These are phyloP conservation scores for Apodemus speciosus DNA, from an alignment of 2,113 vertebrate genomes.

Conservation along the genomic window DNA sequence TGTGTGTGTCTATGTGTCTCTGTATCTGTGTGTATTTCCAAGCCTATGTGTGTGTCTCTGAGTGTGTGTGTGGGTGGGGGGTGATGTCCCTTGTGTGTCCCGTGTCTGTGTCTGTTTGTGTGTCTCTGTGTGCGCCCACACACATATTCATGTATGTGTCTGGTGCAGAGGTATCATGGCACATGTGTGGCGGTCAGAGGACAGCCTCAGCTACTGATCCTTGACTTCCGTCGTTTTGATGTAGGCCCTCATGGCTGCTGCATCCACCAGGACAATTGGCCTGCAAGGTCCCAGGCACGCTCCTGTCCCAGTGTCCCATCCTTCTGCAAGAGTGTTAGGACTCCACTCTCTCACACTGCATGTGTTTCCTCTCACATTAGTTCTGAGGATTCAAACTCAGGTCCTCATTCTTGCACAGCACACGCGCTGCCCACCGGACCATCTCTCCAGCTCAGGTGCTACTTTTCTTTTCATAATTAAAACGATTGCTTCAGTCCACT, in stretches of 20 bases:
- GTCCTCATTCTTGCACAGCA: background rate
- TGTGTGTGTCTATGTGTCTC: background rate
- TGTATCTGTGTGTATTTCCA: background rate
- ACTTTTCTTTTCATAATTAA: constrained; percentile 1
- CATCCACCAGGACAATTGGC: background rate
- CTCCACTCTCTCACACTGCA: too few species aligned
- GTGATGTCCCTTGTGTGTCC: background rate
- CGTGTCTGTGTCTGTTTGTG: background rate
- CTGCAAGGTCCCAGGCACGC: background rate
- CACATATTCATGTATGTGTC: background rate
- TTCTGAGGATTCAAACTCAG: background rate
- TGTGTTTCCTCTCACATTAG: background rate
- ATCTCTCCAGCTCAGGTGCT: background rate
- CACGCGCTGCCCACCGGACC: background rate
- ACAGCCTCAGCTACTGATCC: background rate
- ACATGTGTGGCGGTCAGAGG: background rate
- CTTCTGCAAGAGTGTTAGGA: background rate
- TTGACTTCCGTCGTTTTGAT: background rate
- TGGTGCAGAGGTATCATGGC: background rate
- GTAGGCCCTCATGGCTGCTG: background rate
- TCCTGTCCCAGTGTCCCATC: background rate
- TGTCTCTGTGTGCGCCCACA: background rate
- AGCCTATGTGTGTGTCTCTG: background rate
- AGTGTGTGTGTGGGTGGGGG: background rate
- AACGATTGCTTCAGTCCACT: background rate